Conservation (phyloP, 2,113 vertebrate genomes). For the Syrmaticus mikado region DNA sequence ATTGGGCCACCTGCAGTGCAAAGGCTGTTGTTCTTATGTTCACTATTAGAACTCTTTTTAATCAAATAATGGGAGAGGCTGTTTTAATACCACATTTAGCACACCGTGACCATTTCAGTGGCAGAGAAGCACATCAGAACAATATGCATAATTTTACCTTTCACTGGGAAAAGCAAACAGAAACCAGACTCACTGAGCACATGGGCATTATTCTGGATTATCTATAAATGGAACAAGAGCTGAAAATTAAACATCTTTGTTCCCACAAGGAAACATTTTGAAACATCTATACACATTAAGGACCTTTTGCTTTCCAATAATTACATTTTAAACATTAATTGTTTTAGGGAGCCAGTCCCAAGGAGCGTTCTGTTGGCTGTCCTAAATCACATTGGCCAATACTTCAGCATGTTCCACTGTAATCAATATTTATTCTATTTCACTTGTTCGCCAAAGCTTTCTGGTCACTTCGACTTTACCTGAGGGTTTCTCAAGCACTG, state of each 20-base stretch:
- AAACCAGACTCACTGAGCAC: not conserved
- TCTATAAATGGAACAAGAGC: constrained; percentile 10
- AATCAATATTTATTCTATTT: constrained; percentile 8
- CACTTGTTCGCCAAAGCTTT: not conserved
- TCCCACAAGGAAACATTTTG: constrained; percentile 8
- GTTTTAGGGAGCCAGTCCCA: not conserved
- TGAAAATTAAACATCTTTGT: constrained; percentile 41
- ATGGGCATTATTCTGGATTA: constrained; percentile 5
- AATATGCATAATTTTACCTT: not conserved
- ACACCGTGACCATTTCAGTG: not conserved
- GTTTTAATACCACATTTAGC: not conserved
- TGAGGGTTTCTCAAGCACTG: not conserved
- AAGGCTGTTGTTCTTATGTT: not conserved
- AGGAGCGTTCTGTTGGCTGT: not conserved
- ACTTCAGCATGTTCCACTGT: not conserved
- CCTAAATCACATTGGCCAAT: not conserved
- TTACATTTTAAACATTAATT: constrained; percentile 13
- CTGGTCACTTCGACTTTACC: not conserved
- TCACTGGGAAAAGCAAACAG: not conserved
- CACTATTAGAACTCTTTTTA: constrained; percentile 6
- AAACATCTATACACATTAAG: constrained; percentile 13
- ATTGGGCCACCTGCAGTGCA: not conserved
- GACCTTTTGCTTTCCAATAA: not conserved
- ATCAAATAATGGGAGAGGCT: constrained; percentile 47
- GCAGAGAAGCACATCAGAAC: not conserved